Base-by-base conservation (phyloP, 2,888 invertebrate species). In the Acrobasis suavella region DNA sequence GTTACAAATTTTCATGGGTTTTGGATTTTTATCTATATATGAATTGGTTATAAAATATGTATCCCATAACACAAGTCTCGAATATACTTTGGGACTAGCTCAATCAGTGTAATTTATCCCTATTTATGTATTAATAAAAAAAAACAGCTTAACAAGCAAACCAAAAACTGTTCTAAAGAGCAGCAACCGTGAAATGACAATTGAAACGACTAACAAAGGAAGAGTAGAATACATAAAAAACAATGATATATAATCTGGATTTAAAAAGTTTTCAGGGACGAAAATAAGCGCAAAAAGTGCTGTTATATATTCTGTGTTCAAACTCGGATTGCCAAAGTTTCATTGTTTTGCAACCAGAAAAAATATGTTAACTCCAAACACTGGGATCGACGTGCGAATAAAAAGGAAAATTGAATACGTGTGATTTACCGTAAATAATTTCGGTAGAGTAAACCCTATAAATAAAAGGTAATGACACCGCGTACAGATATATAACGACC, bases 401-500 rank as follows among this genome's bases (percentile, higher is more conserved):
- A 62, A 55, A 62, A 55, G 50, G 46, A 55, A 62, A 50, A 62
- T 55, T 55, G 49, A 55, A 62, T 50, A 49, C 55, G 38, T 49
- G 62, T 62, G 62, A 62, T 62, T 55, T 62, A 62, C 62, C 55
- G 62, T 62, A 55, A 62, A 62, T 62, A 55, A 62, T 62, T 62
- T 62, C 38, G 55, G 55, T 55, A 50, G 49, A 62, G 55, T 62
- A 62, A 62, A 62, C 55, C 62, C 60, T 60, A 56, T 62, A 62
- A 60, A 62, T 60, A 61, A 58, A 58, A 61, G 49, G 60, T 60
- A 69, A 65, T 67, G 68, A 72, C 64, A 65, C 62, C 64, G 63
- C 66, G 62, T 66, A 65, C 68, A 71, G 67, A 70, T 70, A 70
- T 67, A 67, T 66, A 70, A 70, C 68, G 67, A 65, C 64, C 70